Evolutionary conservation across 2,888 invertebrate species (phyloP), one percentile per base, ranked within the genome.

Genomic region (Baccha elongata): DNA sequence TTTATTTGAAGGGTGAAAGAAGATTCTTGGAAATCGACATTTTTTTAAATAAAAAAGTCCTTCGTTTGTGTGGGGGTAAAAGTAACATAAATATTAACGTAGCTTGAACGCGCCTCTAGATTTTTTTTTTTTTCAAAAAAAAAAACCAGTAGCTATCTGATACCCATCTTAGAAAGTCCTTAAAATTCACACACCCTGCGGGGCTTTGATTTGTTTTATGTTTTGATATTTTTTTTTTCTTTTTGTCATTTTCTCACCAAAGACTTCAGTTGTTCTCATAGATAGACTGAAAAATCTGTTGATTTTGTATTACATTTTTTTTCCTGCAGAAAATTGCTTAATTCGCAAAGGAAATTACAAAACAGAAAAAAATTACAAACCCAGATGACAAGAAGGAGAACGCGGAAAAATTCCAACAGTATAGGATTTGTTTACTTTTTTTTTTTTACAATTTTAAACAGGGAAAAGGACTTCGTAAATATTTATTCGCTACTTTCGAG

Each of bases 401-500:
- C 4, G 62, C 15, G 26, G 68, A 42, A 23, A 62, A 23, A 55
- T 35, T 40, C 37, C n/a, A 48, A 40, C 71, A 60, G 60, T 35
- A 52, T 19, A 17, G 21, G 37, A 55, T 15, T 55, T 37, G 1
- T 15, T 13, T 37, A 2, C n/a, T 55, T 46, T 15, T 26, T n/a
- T n/a, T n/a, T n/a, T n/a, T n/a, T n/a, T n/a, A n/a, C n/a, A n/a
- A n/a, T 62, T 44, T 26, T 21, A 17, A 26, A 35, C 35, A 23
- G 19, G 17, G 29, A 42, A n/a, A 35, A 58, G 69, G 52, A 71
- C 69, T 76, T 13, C 55, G 69, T 81, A 71, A 72, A 81, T 76
- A 76, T 75, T 76, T 81, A 76, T 76, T 76, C 53, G 65, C 65
- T 62, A 58, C 64, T 71, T 71, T 81, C n/a, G n/a, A 60, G 26